Base-by-base conservation (phyloP, 2,888 invertebrate genomes). In the Phorcus lineatus region DNA sequence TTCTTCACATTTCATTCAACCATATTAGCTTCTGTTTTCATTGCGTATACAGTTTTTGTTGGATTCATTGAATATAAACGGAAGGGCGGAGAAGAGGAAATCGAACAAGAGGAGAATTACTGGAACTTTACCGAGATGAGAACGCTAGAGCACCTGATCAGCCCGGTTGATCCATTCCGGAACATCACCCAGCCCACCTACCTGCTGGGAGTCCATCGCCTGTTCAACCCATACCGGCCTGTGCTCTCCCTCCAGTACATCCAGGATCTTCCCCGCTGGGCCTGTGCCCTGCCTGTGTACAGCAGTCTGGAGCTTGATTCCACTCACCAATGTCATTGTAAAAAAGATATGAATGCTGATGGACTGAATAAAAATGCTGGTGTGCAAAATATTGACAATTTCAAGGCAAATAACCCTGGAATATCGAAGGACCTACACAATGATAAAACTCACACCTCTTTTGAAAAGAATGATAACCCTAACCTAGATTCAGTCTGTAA, bases 191-290 rank as follows among this genome's bases (percentile, higher is more conserved):
- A 54, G 31, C 55, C 57, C 80, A n/a, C 62, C 36, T n/a, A 24
- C 19, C 53, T 47, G 11, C 47, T 75, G 47, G 24, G 24, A 22
- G 17, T 53, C 17, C 47, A 54, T 17, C 40, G 40, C n/a, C 19
- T 74, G 36, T 74, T 62, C 28, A 62, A 62, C 19, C 47, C 53
- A 24, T 88, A 94, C 47, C 93, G 92, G 76, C 94, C 93, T 4
- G 88, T 93, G 36, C 91, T 93, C 74, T 91, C 93, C 1, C 89
- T 88, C 47, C 94, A 94, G 77, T 94, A 94, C 84, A 92, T 94
- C 31, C 92, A 93, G 77, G 90, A 93, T 70, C 89, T 94, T 24
- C 94, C 94, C 3, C 90, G 93, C 2, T 94, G 94, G 94, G 90
- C 89, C 53, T 93, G 91, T n/a, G n/a, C 13, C 2, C 70, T 70